Evolutionary conservation across 1,140 invertebrate species (phyloP), one percentile per base, ranked within the genome.

Genomic region (Brachystomella parvula): DNA sequence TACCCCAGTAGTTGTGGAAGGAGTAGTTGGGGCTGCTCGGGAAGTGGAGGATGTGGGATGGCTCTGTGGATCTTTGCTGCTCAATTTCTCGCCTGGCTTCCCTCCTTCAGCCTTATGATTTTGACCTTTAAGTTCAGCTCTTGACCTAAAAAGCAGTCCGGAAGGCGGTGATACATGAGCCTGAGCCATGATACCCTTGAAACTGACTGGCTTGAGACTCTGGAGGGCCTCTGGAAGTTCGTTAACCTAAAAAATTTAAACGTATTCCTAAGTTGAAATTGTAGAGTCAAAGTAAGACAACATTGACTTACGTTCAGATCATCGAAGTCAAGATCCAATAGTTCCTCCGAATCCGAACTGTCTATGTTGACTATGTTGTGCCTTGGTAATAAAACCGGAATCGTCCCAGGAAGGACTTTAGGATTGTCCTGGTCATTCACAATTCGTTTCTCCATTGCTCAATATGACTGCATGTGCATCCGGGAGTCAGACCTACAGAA

Each of bases 311-410:
- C 71, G 29, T 70, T 73, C 17, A 73, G 35, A 30, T 66, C 68
- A n/a, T 69, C 71, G 33, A 73, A 70, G 53, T 73, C 71, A 32
- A 73, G 65, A 15, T 68, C 70, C 1, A 68, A 73, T 21, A 64
- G 71, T 12, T 70, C 66, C 17, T 32, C 30, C 2, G 26, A 49
- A 30, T 64, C 35, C 3, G 60, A 64, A 12, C 61, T 39, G 33
- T 63, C 63, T n/a, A 44, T 3, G 24, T 62, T 62, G 24, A 63
- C 31, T 19, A 63, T 29, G 9, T 44, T 47, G 33, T 44, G 31
- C 9, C 39, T 26, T 12, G 61, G 47, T 9, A 62, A 12, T n/a
- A 44, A 44, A 3, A 62, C 31, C 2, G 58, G 58, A 31, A 60
- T 3, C 3, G 61, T n/a, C 3, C 28, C 61, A 49, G 61, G 61